phyloP scores from a whole-genome alignment of 2,888 invertebrate species.

The Cataglyphis albicans region DNA sequence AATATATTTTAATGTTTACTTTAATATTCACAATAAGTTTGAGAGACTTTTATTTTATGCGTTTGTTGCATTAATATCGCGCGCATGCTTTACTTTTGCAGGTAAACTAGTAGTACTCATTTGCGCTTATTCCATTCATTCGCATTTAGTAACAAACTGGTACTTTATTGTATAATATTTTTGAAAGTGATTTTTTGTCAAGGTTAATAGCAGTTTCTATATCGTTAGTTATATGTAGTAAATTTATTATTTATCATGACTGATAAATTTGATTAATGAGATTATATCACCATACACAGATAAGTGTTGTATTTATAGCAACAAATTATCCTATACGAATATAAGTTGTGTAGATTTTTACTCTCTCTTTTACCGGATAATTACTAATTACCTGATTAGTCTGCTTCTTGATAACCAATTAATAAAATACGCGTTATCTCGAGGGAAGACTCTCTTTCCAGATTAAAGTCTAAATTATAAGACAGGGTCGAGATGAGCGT shows the following conservation, averaged over 20 bases:
- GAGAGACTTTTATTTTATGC: too few relatives aligned
- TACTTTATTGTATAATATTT: not conserved
- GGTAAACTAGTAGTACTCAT: too few relatives aligned
- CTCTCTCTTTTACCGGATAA: not conserved
- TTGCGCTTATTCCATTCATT: too few relatives aligned
- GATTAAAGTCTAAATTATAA: slow-evolving; percentile 44
- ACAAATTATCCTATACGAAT: not conserved
- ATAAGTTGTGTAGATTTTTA: not conserved
- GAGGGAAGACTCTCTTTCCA: not conserved
- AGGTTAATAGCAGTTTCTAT: not conserved
- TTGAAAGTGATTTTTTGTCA: not conserved
- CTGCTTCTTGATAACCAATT: slow-evolving; percentile 34
- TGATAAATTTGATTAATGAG: not conserved
- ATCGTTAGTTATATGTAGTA: not conserved
- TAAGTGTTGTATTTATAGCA: not conserved
- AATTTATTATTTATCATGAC: not conserved
- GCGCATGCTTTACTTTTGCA: too few relatives aligned
- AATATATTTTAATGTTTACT: slow-evolving; percentile 14
- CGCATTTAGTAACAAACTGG: not conserved
- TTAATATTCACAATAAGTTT: not conserved
- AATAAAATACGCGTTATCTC: slow-evolving; percentile 46
- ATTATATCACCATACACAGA: not conserved
- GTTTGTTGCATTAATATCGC: too few relatives aligned
- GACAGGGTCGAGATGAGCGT: slow-evolving; percentile 24
- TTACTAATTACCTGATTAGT: slow-evolving; percentile 30